phyloP scores from a whole-genome alignment of 2,888 invertebrate species.

The Ornithoptera alexandrae region DNA sequence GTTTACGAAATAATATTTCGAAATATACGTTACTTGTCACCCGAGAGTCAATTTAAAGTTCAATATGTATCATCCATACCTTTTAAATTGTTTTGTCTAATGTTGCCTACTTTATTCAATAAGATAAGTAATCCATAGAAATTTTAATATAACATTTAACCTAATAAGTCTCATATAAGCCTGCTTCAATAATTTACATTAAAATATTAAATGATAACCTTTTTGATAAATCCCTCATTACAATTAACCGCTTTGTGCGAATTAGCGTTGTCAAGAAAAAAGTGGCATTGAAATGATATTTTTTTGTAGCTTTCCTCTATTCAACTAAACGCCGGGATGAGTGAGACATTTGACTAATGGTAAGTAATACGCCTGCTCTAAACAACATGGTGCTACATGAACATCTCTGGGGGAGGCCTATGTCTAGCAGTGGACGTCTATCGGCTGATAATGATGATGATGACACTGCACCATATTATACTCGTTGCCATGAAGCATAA shows the following conservation, averaged over 20 bases:
- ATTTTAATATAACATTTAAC: not conserved
- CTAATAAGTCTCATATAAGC: conserved; percentile 16
- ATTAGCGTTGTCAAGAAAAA: conserved; percentile 67
- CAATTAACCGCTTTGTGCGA: conserved; percentile 68
- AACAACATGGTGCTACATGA: too few relatives aligned
- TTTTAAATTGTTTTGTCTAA: not conserved
- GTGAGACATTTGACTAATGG: too few relatives aligned
- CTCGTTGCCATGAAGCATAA: too few relatives aligned
- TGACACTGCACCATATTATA: too few relatives aligned
- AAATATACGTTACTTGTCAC: too few relatives aligned
- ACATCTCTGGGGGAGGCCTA: too few relatives aligned
- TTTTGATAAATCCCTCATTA: conserved; percentile 62
- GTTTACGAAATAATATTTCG: too few relatives aligned
- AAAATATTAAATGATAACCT: conserved; percentile 59
- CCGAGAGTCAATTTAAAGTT: not conserved
- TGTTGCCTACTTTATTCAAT: not conserved
- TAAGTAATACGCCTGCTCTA: too few relatives aligned
- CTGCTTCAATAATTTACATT: conserved; percentile 45
- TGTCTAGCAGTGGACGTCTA: too few relatives aligned
- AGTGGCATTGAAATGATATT: conserved; percentile 59
- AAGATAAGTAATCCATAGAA: not conserved
- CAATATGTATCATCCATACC: not conserved
- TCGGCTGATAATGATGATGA: too few relatives aligned
- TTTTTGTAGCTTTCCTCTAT: conserved; percentile 44
- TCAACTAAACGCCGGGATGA: too few relatives aligned